These are phyloP conservation scores for Poecilia picta DNA, from an alignment of 2,797 vertebrate species.

Conservation along the genomic window DNA sequence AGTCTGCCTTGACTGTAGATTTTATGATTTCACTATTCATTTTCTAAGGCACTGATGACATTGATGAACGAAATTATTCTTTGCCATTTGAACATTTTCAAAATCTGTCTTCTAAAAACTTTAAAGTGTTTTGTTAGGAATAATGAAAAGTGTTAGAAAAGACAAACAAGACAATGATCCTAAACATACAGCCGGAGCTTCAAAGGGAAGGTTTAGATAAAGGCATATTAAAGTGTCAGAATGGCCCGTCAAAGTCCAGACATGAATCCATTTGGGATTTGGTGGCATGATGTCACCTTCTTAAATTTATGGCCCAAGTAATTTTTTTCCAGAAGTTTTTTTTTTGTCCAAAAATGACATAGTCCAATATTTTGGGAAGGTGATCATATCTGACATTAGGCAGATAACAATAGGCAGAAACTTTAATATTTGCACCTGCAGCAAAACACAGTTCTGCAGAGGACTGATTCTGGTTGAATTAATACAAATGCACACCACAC, in stretches of 20 bases:
- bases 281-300: background rate
- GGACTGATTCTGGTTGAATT: background rate
- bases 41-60: background rate
- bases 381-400: background rate
- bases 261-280: background rate
- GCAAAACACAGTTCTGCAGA: background rate
- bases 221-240: background rate
- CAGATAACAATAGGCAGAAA: background rate
- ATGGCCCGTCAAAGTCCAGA: background rate
- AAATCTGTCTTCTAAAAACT: background rate
- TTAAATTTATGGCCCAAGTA: too few relatives aligned
- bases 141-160: background rate
- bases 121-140: background rate
- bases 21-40: background rate
- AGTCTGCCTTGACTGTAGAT: background rate
- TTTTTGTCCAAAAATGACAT: too few relatives aligned
- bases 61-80: background rate
- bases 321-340: too few relatives aligned
- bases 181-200: background rate
- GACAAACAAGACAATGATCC: background rate
- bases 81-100: background rate
- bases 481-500: background rate
- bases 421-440: background rate
- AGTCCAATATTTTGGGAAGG: background rate
- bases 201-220: background rate